A percentile compares a stretch with the other conserved stretches of the same genome.
Conservation (phyloP, 2,888 invertebrate species). For the Cremastobaeus sp. region DNA sequence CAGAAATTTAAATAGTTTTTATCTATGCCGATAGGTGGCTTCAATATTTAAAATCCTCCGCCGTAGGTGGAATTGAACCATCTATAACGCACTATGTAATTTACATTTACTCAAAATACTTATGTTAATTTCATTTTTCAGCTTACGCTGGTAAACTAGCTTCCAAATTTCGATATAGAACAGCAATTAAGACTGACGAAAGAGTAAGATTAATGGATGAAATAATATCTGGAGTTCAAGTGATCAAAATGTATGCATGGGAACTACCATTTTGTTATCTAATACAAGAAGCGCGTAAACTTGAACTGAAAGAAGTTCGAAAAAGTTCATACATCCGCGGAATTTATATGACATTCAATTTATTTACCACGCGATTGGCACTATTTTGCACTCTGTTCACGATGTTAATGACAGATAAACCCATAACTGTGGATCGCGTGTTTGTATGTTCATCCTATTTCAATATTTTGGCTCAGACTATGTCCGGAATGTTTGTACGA, state of each 20-base stretch:
- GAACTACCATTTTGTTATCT: conserved; percentile 85
- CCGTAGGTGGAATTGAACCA: neutral
- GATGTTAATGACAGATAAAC: conserved; percentile 83
- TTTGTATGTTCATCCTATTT: conserved; percentile 81
- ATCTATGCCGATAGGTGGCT: too few species aligned
- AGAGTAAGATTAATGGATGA: conserved; percentile 89
- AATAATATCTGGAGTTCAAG: conserved; percentile 85
- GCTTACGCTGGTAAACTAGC: conserved; percentile 76
- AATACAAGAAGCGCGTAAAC: conserved; percentile 81
- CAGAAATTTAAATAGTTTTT: too few species aligned
- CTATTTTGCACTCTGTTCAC: conserved; percentile 87
- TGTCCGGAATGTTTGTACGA: conserved; percentile 81
- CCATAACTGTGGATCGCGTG: conserved; percentile 85
- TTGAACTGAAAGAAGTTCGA: conserved; percentile 80
- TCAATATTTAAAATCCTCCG: too few species aligned
- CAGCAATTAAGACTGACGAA: conserved; percentile 84
- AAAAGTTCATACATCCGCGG: conserved; percentile 83
- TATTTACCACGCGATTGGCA: conserved; percentile 90
- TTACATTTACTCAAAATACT: too few species aligned
- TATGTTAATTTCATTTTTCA: conserved; percentile 58
- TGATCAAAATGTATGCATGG: conserved; percentile 90
- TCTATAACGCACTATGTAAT: too few species aligned
- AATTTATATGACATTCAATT: conserved; percentile 85
- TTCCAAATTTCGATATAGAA: conserved; percentile 79
- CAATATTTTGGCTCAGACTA: conserved; percentile 80